phyloP scores from a whole-genome alignment of 1,140 invertebrate species.

The Arion vulgaris region DNA sequence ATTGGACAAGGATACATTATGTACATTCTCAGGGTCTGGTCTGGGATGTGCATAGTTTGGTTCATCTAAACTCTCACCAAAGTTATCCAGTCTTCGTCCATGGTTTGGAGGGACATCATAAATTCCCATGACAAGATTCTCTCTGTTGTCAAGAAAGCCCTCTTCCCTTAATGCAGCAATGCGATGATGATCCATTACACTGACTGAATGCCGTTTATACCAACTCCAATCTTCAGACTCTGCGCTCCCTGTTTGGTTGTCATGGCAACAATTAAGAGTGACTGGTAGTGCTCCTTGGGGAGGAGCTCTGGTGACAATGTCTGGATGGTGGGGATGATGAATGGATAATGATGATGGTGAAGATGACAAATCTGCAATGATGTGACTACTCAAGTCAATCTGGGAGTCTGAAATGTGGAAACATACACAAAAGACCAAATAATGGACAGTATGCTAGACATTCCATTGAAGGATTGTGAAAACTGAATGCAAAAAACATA shows the following conservation, averaged over 20 bases:
- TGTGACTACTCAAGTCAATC: slow-evolving; percentile 35
- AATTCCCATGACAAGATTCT: slow-evolving; percentile 58
- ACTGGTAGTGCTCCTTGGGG: slow-evolving; percentile 22
- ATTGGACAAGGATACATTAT: neutral
- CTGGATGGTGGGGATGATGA: slow-evolving; percentile 23
- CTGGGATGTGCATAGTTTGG: neutral
- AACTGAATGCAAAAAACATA: neutral
- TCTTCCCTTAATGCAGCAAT: slow-evolving; percentile 51
- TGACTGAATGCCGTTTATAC: slow-evolving; percentile 64
- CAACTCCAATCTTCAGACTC: slow-evolving; percentile 50
- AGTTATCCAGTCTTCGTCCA: slow-evolving; percentile 26
- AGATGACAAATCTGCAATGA: slow-evolving; percentile 34
- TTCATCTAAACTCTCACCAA: neutral
- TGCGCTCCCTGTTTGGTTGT: slow-evolving; percentile 31
- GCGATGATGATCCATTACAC: slow-evolving; percentile 59
- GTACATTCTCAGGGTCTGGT: neutral
- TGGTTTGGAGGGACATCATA: slow-evolving; percentile 67
- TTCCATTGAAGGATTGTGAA: neutral
- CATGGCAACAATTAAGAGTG: slow-evolving; percentile 40
- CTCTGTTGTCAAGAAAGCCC: slow-evolving; percentile 59
- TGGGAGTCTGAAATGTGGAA: slow-evolving; percentile 35
- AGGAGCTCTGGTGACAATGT: neutral
- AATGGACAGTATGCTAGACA: neutral
- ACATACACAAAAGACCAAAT: slow-evolving; percentile 22
- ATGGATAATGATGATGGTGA: slow-evolving; percentile 32